Conservation (phyloP, 2,113 vertebrate genomes). For the Mobula birostris region DNA sequence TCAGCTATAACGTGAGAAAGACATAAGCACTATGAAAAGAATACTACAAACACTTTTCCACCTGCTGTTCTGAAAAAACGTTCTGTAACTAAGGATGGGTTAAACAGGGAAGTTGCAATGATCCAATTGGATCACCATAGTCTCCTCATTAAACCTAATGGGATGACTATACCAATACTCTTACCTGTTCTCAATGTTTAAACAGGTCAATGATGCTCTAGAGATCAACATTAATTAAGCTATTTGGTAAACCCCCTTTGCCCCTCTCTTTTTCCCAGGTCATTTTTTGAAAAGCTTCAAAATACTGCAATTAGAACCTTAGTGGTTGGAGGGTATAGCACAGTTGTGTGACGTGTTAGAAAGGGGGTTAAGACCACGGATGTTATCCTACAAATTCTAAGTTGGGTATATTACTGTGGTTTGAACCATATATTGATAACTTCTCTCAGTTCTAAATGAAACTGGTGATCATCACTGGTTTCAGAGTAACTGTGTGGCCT, state of each 20-base stretch:
- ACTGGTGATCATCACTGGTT: not conserved
- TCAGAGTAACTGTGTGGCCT: not conserved
- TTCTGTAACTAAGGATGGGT: not conserved
- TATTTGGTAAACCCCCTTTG: not conserved
- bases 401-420: not conserved
- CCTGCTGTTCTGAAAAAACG: not conserved
- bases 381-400: not conserved
- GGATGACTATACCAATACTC: not conserved
- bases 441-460: not conserved
- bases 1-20: not conserved
- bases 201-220: not conserved
- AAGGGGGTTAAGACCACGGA: not conserved
- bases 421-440: not conserved
- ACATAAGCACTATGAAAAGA: not conserved
- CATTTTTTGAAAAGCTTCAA: not conserved
- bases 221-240: not conserved
- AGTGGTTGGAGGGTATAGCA: not conserved
- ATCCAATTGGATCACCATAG: not conserved
- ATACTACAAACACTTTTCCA: not conserved
- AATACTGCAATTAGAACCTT: not conserved
- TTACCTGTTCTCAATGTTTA: not conserved
- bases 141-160: not conserved
- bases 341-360: not conserved
- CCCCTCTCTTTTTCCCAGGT: not conserved
- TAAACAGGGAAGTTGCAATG: not conserved